phyloP scores from a whole-genome alignment of 53 echinoderm and acorn worm genomes.

The Patiria pectinifera region DNA sequence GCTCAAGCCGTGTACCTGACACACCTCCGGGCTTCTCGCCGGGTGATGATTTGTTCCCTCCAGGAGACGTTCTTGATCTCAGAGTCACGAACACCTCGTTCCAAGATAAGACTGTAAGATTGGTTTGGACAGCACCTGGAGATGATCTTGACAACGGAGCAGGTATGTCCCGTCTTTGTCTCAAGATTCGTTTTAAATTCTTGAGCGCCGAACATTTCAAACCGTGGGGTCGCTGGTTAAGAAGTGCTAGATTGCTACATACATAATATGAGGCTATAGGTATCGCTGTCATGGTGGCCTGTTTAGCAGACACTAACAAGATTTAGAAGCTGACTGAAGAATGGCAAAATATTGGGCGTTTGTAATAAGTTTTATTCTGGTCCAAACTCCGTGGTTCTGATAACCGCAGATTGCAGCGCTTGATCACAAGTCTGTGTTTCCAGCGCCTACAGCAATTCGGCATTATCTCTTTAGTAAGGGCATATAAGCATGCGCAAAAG shows the following conservation, averaged over 20 bases:
- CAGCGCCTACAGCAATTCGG: too few relatives aligned
- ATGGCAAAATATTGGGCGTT: too few relatives aligned
- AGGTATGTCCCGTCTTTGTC: constrained; percentile 48
- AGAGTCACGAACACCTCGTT: constrained; percentile 56
- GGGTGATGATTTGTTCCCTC: constrained; percentile 65
- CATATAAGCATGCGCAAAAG: too few relatives aligned
- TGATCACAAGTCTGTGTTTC: not conserved
- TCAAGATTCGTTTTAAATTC: not conserved
- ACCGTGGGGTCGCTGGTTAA: too few relatives aligned
- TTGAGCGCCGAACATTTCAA: not conserved
- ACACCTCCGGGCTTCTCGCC: constrained; percentile 57
- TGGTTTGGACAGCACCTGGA: constrained; percentile 83
- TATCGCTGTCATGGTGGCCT: too few relatives aligned
- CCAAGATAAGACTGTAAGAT: constrained; percentile 34
- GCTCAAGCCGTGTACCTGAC: constrained; percentile 66
- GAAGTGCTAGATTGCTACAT: not conserved
- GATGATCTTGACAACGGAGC: constrained; percentile 85
- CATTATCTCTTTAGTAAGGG: too few relatives aligned
- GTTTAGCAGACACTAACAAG: too few relatives aligned
- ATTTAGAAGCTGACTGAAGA: too few relatives aligned
- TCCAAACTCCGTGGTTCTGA: too few relatives aligned
- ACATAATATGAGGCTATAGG: not conserved
- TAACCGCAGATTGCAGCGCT: not conserved
- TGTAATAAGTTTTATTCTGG: too few relatives aligned
- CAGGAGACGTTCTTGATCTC: constrained; percentile 70